These are phyloP conservation scores for Clusia tigrina DNA, from an alignment of 2,888 invertebrate species.

Conservation along the genomic window DNA sequence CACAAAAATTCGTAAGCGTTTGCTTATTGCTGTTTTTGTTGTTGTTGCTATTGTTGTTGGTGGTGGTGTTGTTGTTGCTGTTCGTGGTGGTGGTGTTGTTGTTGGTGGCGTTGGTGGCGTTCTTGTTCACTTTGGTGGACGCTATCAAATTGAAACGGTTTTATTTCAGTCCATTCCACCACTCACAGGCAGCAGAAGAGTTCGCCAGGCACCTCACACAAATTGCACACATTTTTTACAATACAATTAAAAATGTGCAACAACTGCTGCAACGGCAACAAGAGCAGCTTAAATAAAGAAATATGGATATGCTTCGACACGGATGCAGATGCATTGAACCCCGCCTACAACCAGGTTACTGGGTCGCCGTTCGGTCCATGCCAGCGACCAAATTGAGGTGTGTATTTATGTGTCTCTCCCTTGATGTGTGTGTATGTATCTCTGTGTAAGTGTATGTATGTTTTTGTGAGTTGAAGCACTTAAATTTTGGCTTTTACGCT, in stretches of 20 bases:
- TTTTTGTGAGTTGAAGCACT: not conserved
- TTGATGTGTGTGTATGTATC: too few species aligned
- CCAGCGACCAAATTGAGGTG: constrained; percentile 21
- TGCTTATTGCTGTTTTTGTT: too few species aligned
- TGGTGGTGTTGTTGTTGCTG: too few species aligned
- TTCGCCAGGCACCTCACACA: not conserved
- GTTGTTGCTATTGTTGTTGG: too few species aligned
- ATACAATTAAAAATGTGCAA: constrained; percentile 7
- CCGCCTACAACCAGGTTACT: constrained; percentile 28
- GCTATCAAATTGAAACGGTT: not conserved
- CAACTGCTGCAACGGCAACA: not conserved
- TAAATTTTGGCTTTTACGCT: not conserved
- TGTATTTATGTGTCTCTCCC: constrained; percentile 11
- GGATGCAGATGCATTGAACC: constrained; percentile 5
- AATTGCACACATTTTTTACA: constrained; percentile 2
- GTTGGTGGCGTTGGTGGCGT: too few species aligned
- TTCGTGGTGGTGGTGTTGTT: too few species aligned
- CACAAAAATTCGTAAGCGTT: not conserved
- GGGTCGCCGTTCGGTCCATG: constrained; percentile 22
- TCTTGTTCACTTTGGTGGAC: too few species aligned
- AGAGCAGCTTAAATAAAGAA: not conserved
- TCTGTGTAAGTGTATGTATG: not conserved
- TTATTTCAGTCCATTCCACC: too few species aligned
- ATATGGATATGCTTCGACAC: constrained; percentile 22
- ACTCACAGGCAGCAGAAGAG: not conserved